Percentiles rank a stretch among this genome's conserved stretches.
Evolutionary conservation across 1,140 invertebrate species (phyloP).

Genomic region (Lepidurus apus): DNA sequence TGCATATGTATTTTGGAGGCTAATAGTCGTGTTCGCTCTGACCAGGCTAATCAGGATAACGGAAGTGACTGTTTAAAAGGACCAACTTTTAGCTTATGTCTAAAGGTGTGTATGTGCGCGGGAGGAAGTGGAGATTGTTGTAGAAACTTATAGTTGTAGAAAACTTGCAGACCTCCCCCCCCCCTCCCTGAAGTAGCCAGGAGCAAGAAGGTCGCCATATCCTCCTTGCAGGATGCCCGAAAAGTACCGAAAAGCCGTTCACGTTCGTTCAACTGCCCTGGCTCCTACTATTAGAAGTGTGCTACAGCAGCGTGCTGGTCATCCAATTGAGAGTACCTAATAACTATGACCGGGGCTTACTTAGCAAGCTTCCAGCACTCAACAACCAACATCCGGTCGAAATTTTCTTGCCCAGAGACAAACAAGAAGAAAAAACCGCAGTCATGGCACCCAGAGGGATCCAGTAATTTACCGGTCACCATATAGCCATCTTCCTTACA

Average conservation of each 20-base stretch:
- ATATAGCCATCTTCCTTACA: background rate
- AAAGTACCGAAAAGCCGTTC: background rate
- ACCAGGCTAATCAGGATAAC: background rate
- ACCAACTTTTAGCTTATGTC: background rate
- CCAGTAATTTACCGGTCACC: background rate
- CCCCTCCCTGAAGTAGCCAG: background rate
- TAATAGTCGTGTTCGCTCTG: background rate
- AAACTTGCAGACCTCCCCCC: background rate
- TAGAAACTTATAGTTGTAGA: background rate
- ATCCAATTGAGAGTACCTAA: conserved; percentile 22
- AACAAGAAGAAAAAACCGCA: background rate
- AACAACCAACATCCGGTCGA: conserved; percentile 13
- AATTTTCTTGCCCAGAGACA: background rate
- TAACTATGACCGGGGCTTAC: conserved; percentile 17
- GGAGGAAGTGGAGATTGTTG: background rate
- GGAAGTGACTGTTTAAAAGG: conserved; percentile 16
- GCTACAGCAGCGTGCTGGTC: conserved; percentile 16
- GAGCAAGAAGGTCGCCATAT: conserved; percentile 18
- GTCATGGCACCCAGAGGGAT: conserved; percentile 9
- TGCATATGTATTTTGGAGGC: background rate
- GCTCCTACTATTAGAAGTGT: background rate
- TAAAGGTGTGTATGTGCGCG: background rate
- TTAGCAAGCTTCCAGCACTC: background rate
- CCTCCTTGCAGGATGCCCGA: background rate
- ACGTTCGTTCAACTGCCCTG: background rate